Evolutionary conservation across 2,113 vertebrate genomes (phyloP), one percentile per base, ranked within the genome.

Genomic region (Menura novaehollandiae): DNA sequence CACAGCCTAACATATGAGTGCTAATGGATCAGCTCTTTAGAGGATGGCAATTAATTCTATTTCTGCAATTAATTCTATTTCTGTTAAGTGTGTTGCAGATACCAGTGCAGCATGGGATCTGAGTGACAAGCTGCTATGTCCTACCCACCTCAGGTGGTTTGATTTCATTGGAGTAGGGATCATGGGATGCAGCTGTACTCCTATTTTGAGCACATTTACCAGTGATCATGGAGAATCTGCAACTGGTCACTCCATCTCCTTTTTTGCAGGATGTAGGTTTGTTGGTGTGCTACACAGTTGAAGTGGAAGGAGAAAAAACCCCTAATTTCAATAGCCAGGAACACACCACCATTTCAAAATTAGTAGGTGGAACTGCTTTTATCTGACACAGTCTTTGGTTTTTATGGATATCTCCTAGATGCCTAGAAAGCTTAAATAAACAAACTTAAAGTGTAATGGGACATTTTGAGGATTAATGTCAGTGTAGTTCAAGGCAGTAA

Each of bases 31-130:
- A 53, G 10, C 52, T 90, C 78, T 77, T 73, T 5, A 39, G 74
- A 76, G 81, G 43, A 63, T 76, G 39, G 64, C 74, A 86, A 67
- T 95, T 95, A 93, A 86, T 88, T 94, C 81, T 78, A 15, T 94
- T 89, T 78, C 75, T 88, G 71, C 74, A 86, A 67, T 95, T 95
- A 93, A 86, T 88, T 94, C 81, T 78, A 15, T 94, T 89, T 78
- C 75, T 88, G 71, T 21, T 41, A 43, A 95, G 58, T 81, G 43
- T 26, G 7, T 21, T 69, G 56, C 77, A 68, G 64, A 32, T 66
- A 19, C 8, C 20, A 35, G 66, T 2, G 35, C 62, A 89, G 63
- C 28, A 7, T 15, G 17, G 41, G 5, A 15, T 44, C 18, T n/a
- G 33, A 83, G 58, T 51, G 51, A 63, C 55, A 51, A 86, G 32